A percentile compares a stretch with the other conserved stretches of the same genome.
phyloP scores from a whole-genome alignment of 2,888 invertebrate species.

The Rugalucina vietnamica region DNA sequence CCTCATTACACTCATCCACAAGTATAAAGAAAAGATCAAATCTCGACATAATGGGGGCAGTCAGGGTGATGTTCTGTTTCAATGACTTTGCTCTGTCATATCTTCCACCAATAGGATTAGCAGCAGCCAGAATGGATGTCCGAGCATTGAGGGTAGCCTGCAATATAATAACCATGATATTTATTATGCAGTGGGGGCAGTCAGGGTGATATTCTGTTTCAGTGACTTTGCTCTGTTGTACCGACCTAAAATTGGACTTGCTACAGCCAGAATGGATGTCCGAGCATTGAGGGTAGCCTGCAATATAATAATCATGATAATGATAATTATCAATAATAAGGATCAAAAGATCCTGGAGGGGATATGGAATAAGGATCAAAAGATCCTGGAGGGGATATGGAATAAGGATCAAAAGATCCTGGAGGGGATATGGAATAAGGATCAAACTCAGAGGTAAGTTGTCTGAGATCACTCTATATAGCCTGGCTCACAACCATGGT shows the following conservation, averaged over 20 bases:
- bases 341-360: too few species aligned
- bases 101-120: constrained; percentile 98
- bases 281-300: constrained; percentile 98
- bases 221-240: constrained; percentile 97
- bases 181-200: constrained; percentile 98
- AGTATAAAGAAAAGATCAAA: constrained; percentile 99
- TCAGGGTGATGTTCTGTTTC: constrained; percentile 96
- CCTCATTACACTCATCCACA: constrained; percentile 97
- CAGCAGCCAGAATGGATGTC: constrained; percentile 98
- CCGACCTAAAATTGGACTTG: constrained; percentile 97
- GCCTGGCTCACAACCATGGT: too few species aligned
- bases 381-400: too few species aligned
- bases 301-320: too few species aligned
- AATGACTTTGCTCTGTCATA: constrained; percentile 97
- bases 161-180: too few species aligned
- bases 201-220: constrained; percentile 96
- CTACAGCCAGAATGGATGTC: constrained; percentile 98
- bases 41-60: constrained; percentile 99
- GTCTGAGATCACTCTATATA: too few species aligned
- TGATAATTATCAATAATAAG: too few species aligned
- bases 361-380: too few species aligned
- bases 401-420: too few species aligned
- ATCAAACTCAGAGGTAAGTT: too few species aligned
- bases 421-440: too few species aligned
- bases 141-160: constrained; percentile 98